Conservation (phyloP, 2,113 vertebrate species). For the Callaeas wilsoni region DNA sequence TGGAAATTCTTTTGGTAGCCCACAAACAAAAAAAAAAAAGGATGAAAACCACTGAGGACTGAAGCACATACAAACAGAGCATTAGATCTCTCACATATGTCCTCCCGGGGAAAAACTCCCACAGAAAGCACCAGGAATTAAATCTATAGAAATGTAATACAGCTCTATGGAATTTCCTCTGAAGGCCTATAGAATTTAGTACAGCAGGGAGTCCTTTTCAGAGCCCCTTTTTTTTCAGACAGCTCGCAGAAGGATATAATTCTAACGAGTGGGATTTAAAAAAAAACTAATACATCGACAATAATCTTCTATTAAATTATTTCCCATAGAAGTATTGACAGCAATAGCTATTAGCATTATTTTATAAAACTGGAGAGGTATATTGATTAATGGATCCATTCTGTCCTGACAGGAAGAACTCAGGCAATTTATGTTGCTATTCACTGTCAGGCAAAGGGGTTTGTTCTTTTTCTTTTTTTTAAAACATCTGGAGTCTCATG, state of each 20-base stretch:
- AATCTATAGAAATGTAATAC: slow-evolving; percentile 33
- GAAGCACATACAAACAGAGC: neutral
- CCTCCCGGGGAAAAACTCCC: neutral
- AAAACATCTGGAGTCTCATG: neutral
- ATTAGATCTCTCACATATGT: slow-evolving; percentile 18
- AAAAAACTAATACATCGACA: neutral
- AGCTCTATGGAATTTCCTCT: slow-evolving; percentile 10
- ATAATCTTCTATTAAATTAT: slow-evolving; percentile 33
- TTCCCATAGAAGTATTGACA: slow-evolving; percentile 13
- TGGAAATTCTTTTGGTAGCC: neutral
- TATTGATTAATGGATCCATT: slow-evolving; percentile 2
- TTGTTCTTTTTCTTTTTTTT: neutral
- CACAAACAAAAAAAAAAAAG: neutral
- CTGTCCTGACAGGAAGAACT: neutral
- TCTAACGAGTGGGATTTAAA: neutral
- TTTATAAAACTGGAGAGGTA: neutral
- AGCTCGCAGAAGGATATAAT: slow-evolving; percentile 8
- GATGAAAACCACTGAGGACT: neutral
- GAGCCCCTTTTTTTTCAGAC: neutral
- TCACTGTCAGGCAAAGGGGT: neutral
- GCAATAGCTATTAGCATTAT: neutral
- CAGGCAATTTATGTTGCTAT: neutral
- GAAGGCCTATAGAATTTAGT: slow-evolving; percentile 30
- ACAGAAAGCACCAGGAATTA: slow-evolving; percentile 28
- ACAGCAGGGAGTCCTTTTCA: slow-evolving; percentile 50